These are phyloP conservation scores for Steromphala cineraria DNA, from an alignment of 2,888 invertebrate genomes.

Conservation along the genomic window DNA sequence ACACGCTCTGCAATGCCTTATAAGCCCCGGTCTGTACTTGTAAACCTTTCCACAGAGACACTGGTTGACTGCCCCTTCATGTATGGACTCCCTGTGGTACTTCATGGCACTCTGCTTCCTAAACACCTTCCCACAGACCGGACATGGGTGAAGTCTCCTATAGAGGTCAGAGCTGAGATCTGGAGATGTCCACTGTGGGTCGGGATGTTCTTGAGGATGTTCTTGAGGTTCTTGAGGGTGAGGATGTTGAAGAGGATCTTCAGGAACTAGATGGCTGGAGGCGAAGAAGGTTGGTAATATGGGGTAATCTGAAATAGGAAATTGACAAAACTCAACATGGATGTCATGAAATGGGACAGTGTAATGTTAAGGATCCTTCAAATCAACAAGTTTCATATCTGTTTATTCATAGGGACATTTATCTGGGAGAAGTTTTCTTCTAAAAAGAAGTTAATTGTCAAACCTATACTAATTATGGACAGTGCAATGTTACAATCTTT, in stretches of 20 bases:
- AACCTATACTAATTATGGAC: too few species aligned
- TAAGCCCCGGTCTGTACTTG: not conserved
- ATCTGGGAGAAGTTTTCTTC: too few species aligned
- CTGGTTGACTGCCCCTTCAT: not conserved
- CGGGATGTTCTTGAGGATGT: not conserved
- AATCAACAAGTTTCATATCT: too few species aligned
- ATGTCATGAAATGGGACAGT: not conserved
- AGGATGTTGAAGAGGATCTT: not conserved
- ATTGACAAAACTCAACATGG: not conserved
- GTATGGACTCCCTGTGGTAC: not conserved
- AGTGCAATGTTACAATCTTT: too few species aligned
- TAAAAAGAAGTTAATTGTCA: too few species aligned
- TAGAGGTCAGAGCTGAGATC: too few species aligned
- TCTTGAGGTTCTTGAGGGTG: not conserved
- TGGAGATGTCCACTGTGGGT: not conserved
- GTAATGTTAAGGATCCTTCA: too few species aligned
- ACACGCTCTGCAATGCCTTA: not conserved
- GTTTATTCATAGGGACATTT: too few species aligned
- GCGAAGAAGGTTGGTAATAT: not conserved
- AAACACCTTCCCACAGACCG: not conserved
- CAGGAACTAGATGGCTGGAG: not conserved
- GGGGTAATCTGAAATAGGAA: not conserved
- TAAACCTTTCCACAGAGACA: not conserved
- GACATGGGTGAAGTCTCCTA: not conserved
- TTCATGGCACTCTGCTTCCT: constrained; percentile 6